Evolutionary conservation across 2,113 vertebrate species (phyloP).

Genomic region (Myocastor coypus): DNA sequence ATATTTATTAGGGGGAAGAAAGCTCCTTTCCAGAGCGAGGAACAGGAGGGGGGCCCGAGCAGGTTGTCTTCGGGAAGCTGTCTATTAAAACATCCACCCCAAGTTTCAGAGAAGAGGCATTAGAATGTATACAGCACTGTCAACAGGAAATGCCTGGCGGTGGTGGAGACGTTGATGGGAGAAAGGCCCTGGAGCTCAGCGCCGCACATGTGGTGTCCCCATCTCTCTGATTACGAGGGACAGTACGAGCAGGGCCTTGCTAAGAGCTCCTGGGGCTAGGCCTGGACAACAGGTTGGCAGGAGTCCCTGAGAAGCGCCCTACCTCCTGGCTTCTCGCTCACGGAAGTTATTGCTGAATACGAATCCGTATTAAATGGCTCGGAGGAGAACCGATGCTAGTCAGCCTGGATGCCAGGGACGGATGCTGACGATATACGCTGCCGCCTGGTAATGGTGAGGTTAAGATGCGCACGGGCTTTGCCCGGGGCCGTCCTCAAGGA

Average conservation of each 20-base stretch:
- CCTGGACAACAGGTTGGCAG: neutral
- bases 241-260: neutral
- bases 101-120: neutral
- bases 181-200: no score
- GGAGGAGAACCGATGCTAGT: neutral
- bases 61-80: no score
- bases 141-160: neutral
- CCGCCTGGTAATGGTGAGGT: no score
- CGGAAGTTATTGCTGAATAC: neutral
- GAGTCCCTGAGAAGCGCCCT: neutral
- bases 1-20: no score
- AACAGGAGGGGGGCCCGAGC: no score
- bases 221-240: neutral
- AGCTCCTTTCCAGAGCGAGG: no score
- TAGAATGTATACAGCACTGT: neutral
- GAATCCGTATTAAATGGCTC: neutral
- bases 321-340: rapidly evolving
- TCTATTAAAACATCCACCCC: neutral
- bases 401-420: neutral
- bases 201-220: neutral
- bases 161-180: rapidly evolving
- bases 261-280: rapidly evolving
- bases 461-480: rapidly evolving
- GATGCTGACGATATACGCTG: rapidly evolving
- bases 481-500: neutral